phyloP scores from a whole-genome alignment of 2,113 vertebrate species.

The Egretta garzetta region DNA sequence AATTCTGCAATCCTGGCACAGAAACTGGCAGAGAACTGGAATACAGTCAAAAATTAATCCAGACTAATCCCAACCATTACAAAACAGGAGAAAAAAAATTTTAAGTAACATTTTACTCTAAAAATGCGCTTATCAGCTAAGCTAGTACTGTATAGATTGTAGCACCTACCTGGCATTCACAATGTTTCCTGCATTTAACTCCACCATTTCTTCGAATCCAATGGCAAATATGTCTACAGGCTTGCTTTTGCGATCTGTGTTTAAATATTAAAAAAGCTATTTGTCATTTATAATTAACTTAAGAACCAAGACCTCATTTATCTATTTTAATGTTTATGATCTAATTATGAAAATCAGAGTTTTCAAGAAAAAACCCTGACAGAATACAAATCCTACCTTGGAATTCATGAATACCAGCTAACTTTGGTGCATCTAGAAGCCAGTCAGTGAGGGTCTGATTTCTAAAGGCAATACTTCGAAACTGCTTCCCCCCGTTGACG shows the following conservation, averaged over 20 bases:
- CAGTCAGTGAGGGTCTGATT: conserved; percentile 98
- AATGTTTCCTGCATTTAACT: conserved; percentile 97
- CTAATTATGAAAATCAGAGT: neutral
- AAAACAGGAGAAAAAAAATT: neutral
- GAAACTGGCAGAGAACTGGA: neutral
- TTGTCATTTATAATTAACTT: neutral
- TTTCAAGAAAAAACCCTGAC: neutral
- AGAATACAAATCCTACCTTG: conserved; percentile 80
- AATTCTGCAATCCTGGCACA: neutral
- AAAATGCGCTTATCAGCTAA: neutral
- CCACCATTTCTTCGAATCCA: conserved; percentile 99
- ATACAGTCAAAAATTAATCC: neutral
- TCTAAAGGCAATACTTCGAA: conserved; percentile 96
- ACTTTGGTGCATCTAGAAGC: conserved; percentile 92
- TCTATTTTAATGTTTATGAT: neutral
- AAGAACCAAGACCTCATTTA: neutral
- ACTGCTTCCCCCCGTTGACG: conserved; percentile 96
- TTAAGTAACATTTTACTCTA: neutral
- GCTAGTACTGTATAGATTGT: neutral
- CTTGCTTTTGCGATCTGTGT: conserved; percentile 86
- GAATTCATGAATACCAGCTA: conserved; percentile 89
- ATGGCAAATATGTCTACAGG: conserved; percentile 96
- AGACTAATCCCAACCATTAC: neutral
- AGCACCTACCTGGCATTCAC: conserved; percentile 91
- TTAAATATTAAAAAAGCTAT: conserved; percentile 17